phyloP scores from a whole-genome alignment of 2,113 vertebrate genomes.

The Ursus arctos region DNA sequence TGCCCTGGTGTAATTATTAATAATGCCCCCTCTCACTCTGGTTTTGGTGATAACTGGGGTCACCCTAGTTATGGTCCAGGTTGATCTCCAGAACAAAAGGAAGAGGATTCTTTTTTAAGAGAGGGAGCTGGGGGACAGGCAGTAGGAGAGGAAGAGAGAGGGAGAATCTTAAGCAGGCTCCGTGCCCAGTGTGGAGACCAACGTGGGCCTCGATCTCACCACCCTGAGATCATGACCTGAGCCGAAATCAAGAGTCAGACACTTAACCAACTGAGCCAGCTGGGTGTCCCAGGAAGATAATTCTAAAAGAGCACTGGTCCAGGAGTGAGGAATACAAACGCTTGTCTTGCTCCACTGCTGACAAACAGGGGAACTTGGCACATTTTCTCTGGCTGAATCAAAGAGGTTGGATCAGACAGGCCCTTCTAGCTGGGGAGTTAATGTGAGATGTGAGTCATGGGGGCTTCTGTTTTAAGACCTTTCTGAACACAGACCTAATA shows the following conservation, averaged over 20 bases:
- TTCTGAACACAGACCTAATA: not conserved
- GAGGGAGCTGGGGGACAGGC: not conserved
- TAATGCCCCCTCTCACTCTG: not conserved
- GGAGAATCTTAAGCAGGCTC: not conserved
- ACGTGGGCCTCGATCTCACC: not conserved
- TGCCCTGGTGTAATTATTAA: conserved; percentile 65
- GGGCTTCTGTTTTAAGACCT: not conserved
- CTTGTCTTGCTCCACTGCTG: not conserved
- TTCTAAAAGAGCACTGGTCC: not conserved
- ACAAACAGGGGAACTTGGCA: not conserved
- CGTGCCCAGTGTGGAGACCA: not conserved
- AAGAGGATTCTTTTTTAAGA: not conserved
- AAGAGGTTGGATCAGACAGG: not conserved
- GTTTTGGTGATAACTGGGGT: not conserved
- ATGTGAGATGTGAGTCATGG: not conserved
- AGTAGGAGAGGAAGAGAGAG: not conserved
- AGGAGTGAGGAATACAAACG: not conserved
- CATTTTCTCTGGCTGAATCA: not conserved
- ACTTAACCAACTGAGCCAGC: too few species aligned
- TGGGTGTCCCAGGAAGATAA: not conserved
- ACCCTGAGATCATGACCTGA: too few species aligned
- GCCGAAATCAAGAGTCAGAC: too few species aligned
- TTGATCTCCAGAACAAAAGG: not conserved
- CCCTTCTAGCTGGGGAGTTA: not conserved
- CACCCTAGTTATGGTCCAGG: not conserved